A percentile compares a stretch with the other conserved stretches of the same genome.
Conservation (phyloP, 1,140 invertebrate genomes). For the Thaumetopoea pityocampa region DNA sequence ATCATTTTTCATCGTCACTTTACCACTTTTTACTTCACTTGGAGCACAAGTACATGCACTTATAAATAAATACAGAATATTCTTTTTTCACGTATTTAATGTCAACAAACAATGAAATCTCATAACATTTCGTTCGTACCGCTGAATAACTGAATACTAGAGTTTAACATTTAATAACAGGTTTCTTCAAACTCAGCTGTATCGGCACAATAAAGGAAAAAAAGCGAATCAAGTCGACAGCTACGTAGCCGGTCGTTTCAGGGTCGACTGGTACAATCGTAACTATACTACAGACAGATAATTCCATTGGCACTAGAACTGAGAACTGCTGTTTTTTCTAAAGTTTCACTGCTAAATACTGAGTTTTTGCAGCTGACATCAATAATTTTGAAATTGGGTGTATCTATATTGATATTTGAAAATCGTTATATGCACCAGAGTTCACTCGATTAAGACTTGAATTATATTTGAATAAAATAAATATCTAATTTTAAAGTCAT, state of each 20-base stretch:
- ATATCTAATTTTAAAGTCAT: too few species aligned
- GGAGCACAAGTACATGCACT: conserved; percentile 13
- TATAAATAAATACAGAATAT: conserved; percentile 6
- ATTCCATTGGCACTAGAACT: conserved; percentile 29
- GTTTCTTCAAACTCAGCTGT: conserved; percentile 21
- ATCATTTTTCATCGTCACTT: conserved; percentile 70
- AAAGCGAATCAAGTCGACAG: conserved; percentile 41
- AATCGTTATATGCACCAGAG: conserved; percentile 4
- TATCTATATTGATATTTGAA: conserved; percentile 18
- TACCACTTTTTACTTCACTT: conserved; percentile 36
- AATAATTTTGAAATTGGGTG: conserved; percentile 26
- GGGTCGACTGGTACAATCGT: conserved; percentile 62
- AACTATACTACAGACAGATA: conserved; percentile 21
- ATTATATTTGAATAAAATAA: too few species aligned
- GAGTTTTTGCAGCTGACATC: conserved; percentile 26
- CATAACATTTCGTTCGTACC: conserved; percentile 7
- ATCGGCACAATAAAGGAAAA: conserved; percentile 32
- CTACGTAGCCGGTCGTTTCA: conserved; percentile 44
- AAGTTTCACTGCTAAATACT: conserved; percentile 34
- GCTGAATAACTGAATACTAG: conserved; percentile 11
- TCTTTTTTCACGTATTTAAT: background rate
- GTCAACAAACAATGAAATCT: conserved; percentile 7
- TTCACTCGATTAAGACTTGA: conserved; percentile 1
- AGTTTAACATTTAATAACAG: conserved; percentile 6
- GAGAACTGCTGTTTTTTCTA: conserved; percentile 40